These are phyloP conservation scores for Lagenorhynchus albirostris DNA, from an alignment of 2,113 vertebrate genomes.

Conservation along the genomic window DNA sequence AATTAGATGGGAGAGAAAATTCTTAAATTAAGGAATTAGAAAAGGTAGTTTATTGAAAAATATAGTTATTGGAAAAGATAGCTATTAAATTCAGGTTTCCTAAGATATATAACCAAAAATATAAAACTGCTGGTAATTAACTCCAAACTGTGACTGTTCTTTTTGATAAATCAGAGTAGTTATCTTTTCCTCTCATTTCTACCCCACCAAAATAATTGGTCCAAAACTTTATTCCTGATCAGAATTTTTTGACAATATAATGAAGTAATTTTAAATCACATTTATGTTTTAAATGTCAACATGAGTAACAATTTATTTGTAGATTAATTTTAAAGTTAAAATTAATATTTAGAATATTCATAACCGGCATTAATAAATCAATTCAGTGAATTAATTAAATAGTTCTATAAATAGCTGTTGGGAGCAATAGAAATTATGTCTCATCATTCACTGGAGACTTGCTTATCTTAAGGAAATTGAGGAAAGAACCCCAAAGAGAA, in stretches of 20 bases:
- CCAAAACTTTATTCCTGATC: neutral
- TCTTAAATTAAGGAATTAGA: slow-evolving; percentile 26
- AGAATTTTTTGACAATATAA: neutral
- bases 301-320: slow-evolving; percentile 26
- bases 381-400: neutral
- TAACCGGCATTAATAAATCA: neutral
- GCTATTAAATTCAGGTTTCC: slow-evolving; percentile 16
- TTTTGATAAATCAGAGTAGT: neutral
- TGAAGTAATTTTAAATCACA: slow-evolving; percentile 35
- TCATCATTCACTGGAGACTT: neutral
- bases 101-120: neutral
- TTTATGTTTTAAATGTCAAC: neutral
- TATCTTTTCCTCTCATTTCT: neutral
- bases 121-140: neutral
- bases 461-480: neutral
- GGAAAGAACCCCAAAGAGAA: neutral
- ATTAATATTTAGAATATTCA: neutral
- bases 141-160: neutral
- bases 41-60: neutral
- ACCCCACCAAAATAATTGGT: neutral
- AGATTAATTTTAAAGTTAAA: slow-evolving; percentile 39
- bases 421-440: neutral
- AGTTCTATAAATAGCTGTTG: neutral
- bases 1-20: neutral
- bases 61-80: neutral